Base-by-base conservation (phyloP, 1,140 invertebrate species). In the Sitophilus oryzae region DNA sequence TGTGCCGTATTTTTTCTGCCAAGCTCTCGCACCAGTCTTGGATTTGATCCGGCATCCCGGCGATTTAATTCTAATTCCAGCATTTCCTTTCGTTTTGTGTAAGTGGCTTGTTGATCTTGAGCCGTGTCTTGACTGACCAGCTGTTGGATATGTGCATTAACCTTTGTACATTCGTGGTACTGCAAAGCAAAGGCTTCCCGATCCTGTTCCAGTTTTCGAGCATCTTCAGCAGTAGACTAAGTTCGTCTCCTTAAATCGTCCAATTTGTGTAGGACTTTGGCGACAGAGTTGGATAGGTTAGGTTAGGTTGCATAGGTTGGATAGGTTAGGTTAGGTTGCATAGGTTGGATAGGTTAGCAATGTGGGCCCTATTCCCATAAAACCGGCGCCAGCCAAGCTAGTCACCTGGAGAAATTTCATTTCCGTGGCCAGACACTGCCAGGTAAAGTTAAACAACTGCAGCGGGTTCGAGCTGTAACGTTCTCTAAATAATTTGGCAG, bases 21-120 rank as follows among this genome's bases (percentile, higher is more conserved):
- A 96, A 75, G 63, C 78, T 79, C 71, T 97, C 94, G 71, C 93
- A 95, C 85, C 82, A 96, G 64, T 89, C 86, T 74, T 98, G 94
- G 59, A 97, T 90, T 1, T 82, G 81, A 66, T 96, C 91, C 25
- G 97, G 75, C 69, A 85, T 86, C 78, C 69, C 82, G 82, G 53
- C 81, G 76, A 62, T 79, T 79, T 11, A 86, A 61, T 5, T 76
- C 62, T 49, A 75, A 69, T 61, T 86, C 84, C 14, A 81, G 67
- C 21, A 77, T 69, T 43, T 85, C 80, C 60, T 86, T 85, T 68
- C 85, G 80, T 38, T 74, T 72, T 38, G 68, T 68, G 5, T 79
- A 55, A 60, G 77, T 73, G 61, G 52, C 43, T 30, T 50, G 40
- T 14, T 38, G 66, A 70, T 45, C 80, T 75, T 34, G 73, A 72